Percentiles rank a stretch among this genome's conserved stretches.
Evolutionary conservation across 2,888 invertebrate genomes (phyloP).

Genomic region (Girardia tigrina): DNA sequence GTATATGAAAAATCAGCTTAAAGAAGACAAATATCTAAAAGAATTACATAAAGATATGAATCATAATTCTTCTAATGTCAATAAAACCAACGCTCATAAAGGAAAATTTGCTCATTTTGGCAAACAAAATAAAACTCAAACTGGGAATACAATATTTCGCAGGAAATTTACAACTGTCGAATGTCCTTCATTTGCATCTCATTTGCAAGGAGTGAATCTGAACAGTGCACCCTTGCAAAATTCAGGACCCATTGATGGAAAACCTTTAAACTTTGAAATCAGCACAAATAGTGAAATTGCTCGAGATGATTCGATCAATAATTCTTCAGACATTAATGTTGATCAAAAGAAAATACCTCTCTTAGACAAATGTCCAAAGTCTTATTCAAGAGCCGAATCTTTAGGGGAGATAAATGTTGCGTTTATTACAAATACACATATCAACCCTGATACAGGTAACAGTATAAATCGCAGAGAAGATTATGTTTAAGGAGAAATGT

Average conservation of each 20-base stretch:
- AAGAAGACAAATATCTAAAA: slow-evolving; percentile 37
- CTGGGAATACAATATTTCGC: neutral
- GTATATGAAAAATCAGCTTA: slow-evolving; percentile 37
- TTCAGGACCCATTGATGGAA: neutral
- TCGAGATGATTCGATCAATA: neutral
- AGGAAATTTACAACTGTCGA: neutral
- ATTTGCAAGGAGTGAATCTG: neutral
- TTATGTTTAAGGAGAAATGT: too few relatives aligned
- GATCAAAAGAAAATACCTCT: neutral
- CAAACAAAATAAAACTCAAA: neutral
- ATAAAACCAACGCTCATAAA: neutral
- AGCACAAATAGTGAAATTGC: neutral
- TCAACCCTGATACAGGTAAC: neutral
- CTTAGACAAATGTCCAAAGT: neutral
- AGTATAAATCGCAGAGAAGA: neutral
- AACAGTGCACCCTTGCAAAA: neutral
- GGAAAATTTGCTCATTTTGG: neutral
- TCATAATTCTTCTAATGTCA: neutral
- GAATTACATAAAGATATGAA: slow-evolving; percentile 35
- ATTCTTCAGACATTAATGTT: neutral
- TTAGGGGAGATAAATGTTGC: neutral
- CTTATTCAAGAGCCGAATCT: neutral
- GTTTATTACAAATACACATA: neutral
- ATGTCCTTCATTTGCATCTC: neutral
- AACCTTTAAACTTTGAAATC: neutral